Base-by-base conservation (phyloP, 2,797 vertebrate species). In the Takifugu rubripes region DNA sequence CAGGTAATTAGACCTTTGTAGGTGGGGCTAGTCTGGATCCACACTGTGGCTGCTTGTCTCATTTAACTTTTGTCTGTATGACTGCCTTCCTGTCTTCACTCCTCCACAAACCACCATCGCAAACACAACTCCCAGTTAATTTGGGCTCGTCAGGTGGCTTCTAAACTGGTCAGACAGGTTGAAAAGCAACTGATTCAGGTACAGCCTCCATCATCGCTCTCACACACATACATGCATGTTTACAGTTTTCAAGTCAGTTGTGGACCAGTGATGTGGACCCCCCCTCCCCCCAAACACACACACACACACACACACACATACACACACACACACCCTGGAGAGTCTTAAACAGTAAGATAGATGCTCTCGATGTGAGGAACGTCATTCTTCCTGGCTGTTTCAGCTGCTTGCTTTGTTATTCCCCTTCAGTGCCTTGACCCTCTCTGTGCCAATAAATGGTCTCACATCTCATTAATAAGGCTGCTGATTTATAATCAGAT, bases 161-260 rank as follows among this genome's bases (percentile, higher is more conserved):
- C 31, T 59, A 79, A 89, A 90, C 90, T 79, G 79, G 91, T 84
- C 53, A 6, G 70, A 89, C 90, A 49, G 78, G 89, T 90, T 83
- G 58, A 61, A 49, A 72, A 47, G 59, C 66, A 75, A 1, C 12
- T 14, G 24, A 77, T 66, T 53, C 68, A 64, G 59, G 42, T 51
- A 61, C 59, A 67, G 56, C 53, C 33, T 11, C 58, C 58, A 61
- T 56, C 61, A 52, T 56, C 46, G 14, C 56, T 21, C 24, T 9
- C 33, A 36, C 33, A 36, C 36, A 40, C 36, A 40, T 12, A 40
- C 49, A 52, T 46, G 40, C 53, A 49, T 59, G 59, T 74, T 81
- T 72, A 49, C 70, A 65, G 25, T 64, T 46, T 56, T 59, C 44
- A 40, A 21, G 52, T 56, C 74, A 52, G 70, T 63, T 58, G 54